Evolutionary conservation across 2,888 invertebrate genomes (phyloP).

Genomic region (Oscheius onirici): DNA sequence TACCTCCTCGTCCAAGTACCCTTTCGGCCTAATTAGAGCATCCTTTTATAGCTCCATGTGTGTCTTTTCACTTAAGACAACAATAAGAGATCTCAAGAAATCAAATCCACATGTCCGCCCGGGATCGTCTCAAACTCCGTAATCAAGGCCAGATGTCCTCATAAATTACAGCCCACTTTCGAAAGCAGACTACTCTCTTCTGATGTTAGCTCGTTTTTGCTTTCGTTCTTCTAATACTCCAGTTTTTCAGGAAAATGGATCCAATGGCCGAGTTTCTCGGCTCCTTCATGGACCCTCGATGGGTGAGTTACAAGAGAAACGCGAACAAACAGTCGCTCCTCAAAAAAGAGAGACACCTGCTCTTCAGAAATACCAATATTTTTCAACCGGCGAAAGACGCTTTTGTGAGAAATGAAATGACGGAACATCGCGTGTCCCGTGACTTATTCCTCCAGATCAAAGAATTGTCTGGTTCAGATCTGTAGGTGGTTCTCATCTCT

Average conservation of each 20-base stretch:
- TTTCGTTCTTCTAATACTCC: not conserved
- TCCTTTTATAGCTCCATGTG: not conserved
- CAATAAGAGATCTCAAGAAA: not conserved
- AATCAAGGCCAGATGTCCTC: constrained; percentile 28
- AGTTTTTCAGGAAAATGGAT: constrained; percentile 1
- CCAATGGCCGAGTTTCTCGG: constrained; percentile 16
- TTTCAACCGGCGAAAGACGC: not conserved
- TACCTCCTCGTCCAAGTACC: constrained; percentile 4
- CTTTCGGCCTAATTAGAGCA: constrained; percentile 3
- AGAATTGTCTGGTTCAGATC: no score
- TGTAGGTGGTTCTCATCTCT: no score
- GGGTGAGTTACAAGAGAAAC: no score
- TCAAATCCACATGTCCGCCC: constrained; percentile 11
- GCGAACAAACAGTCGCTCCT: not conserved
- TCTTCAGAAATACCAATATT: not conserved
- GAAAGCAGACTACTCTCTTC: not conserved
- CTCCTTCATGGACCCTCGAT: constrained; percentile 6
- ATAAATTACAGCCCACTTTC: constrained; percentile 13
- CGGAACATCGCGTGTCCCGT: no score
- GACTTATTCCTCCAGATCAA: no score
- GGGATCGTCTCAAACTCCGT: constrained; percentile 10
- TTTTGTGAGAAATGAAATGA: not conserved
- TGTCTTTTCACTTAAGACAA: not conserved
- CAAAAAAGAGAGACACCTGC: not conserved
- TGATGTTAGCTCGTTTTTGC: not conserved